Conservation (phyloP, 2,113 vertebrate genomes). For the Larimichthys crocea region DNA sequence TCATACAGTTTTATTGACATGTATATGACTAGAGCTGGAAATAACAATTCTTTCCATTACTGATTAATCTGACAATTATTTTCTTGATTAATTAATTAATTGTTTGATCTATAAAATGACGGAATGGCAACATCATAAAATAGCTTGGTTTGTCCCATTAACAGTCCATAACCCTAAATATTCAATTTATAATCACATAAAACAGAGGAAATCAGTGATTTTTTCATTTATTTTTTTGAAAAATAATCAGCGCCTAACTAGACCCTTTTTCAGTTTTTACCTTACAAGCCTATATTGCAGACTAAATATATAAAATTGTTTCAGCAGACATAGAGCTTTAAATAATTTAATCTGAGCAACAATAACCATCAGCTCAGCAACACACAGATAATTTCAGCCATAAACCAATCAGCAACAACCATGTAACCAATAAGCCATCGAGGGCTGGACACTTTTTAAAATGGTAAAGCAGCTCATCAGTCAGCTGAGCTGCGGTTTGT, state of each 20-base stretch:
- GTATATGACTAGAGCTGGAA: neutral
- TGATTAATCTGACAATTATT: neutral
- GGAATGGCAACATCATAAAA: neutral
- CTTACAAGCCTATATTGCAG: neutral
- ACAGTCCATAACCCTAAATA: neutral
- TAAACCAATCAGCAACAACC: constrained; percentile 18
- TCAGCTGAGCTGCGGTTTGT: constrained; percentile 58
- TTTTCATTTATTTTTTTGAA: neutral
- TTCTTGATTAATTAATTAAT: neutral
- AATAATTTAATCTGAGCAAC: constrained; percentile 35
- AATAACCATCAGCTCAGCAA: constrained; percentile 27
- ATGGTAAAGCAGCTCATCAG: constrained; percentile 25
- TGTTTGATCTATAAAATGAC: neutral
- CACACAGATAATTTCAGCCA: constrained; percentile 30
- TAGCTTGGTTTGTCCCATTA: constrained; percentile 1
- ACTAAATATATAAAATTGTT: neutral
- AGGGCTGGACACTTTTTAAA: constrained; percentile 15
- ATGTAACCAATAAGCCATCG: constrained; percentile 13
- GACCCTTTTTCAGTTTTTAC: neutral
- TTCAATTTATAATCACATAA: neutral
- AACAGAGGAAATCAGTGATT: neutral
- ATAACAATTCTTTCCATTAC: neutral
- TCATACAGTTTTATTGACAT: neutral
- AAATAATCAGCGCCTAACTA: neutral
- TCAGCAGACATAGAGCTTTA: neutral